Evolutionary conservation across 2,113 vertebrate genomes (phyloP).

Genomic region (Saimiri boliviensis): DNA sequence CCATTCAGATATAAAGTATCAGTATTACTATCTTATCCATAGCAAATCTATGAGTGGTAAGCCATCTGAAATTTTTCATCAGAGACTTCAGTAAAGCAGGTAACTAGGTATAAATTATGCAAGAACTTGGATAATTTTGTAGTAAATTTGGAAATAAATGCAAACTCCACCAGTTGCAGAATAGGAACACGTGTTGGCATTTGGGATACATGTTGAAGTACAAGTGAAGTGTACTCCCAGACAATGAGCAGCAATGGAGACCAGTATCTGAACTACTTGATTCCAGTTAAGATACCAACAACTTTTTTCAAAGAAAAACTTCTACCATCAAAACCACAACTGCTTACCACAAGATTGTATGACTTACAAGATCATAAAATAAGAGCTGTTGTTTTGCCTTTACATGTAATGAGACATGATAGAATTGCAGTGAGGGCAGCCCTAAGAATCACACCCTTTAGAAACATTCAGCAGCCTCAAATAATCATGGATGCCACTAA

Average conservation of each 20-base stretch:
- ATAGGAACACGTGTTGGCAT: not conserved
- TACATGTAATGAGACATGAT: not conserved
- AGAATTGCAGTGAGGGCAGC: not conserved
- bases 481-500: not conserved
- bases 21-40: not conserved
- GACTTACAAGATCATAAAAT: not conserved
- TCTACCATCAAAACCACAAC: not conserved
- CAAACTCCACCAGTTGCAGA: not conserved
- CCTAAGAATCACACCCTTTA: not conserved
- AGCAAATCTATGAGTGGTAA: not conserved
- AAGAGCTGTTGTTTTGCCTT: not conserved
- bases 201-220: not conserved
- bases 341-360: not conserved
- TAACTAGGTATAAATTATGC: not conserved
- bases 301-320: not conserved
- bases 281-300: not conserved
- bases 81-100: not conserved
- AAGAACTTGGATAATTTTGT: not conserved
- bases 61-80: not conserved
- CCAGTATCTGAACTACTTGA: not conserved
- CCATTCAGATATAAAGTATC: not conserved
- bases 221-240: not conserved
- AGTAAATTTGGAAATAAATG: not conserved
- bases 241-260: not conserved
- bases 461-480: not conserved